A percentile compares a stretch with the other conserved stretches of the same genome.
These are phyloP conservation scores for Peromyscus californicus DNA, from an alignment of 2,113 vertebrate genomes.

Conservation along the genomic window DNA sequence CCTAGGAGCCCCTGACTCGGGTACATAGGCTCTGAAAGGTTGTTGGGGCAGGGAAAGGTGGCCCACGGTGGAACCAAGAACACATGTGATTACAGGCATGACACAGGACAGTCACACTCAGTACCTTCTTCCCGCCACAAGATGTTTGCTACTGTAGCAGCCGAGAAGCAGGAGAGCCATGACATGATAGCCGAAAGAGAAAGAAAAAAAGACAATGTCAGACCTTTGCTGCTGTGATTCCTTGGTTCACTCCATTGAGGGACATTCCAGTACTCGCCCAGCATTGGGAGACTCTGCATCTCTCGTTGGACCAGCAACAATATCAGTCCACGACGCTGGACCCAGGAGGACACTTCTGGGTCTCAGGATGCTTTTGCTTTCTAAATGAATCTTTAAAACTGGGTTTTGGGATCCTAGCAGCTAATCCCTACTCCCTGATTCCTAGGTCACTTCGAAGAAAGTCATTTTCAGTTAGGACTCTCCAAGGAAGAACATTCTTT, in stretches of 20 bases:
- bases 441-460: no score
- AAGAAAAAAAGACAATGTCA: conserved; percentile 83
- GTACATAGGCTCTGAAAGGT: conserved; percentile 42
- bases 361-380: background rate
- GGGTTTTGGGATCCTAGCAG: background rate
- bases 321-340: background rate
- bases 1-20: background rate
- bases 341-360: background rate
- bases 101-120: conserved; percentile 81
- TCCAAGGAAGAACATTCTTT: conserved; percentile 35
- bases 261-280: background rate
- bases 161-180: conserved; percentile 84
- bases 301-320: no score
- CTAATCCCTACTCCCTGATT: background rate
- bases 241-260: background rate
- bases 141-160: conserved; percentile 97
- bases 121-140: conserved; percentile 99
- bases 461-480: conserved; percentile 30
- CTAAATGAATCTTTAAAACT: background rate
- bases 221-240: conserved; percentile 70
- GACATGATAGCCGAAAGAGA: conserved; percentile 73
- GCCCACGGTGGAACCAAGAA: conserved; percentile 81
- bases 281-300: fast-evolving
- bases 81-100: conserved; percentile 84
- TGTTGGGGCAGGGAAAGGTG: conserved; percentile 81